Evolutionary conservation across 2,888 invertebrate genomes (phyloP).

Genomic region (Trilocha varians): DNA sequence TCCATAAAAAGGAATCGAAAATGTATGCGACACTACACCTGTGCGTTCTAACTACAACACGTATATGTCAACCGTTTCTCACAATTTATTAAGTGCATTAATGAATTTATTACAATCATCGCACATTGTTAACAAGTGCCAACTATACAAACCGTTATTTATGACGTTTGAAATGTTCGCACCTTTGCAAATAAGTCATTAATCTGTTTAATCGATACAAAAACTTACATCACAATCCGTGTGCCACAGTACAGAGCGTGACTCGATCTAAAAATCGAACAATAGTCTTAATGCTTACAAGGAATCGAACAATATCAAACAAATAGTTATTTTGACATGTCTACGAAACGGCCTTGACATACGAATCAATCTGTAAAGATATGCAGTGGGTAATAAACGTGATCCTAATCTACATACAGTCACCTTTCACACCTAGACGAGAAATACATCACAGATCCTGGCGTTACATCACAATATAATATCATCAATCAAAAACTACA

Average conservation of each 20-base stretch:
- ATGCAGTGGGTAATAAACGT: slow-evolving; percentile 38
- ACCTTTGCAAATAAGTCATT: slow-evolving; percentile 31
- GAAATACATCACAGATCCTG: slow-evolving; percentile 37
- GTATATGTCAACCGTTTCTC: slow-evolving; percentile 59
- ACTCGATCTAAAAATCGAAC: slow-evolving; percentile 42
- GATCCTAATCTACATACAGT: slow-evolving; percentile 63
- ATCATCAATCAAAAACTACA: slow-evolving; percentile 56
- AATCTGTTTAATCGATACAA: slow-evolving; percentile 12
- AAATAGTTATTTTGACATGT: slow-evolving; percentile 42
- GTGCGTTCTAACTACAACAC: too few relatives aligned
- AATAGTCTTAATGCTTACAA: slow-evolving; percentile 18
- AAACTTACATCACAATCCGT: slow-evolving; percentile 10
- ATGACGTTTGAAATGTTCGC: slow-evolving; percentile 27
- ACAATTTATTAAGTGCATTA: slow-evolving; percentile 47
- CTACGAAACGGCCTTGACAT: slow-evolving; percentile 55
- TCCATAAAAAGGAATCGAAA: slow-evolving; percentile 21
- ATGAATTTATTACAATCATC: slow-evolving; percentile 29
- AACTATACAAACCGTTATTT: slow-evolving; percentile 18
- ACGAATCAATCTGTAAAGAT: slow-evolving; percentile 40
- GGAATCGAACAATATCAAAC: slow-evolving; percentile 28
- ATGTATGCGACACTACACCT: slow-evolving; percentile 17
- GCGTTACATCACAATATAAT: slow-evolving; percentile 44
- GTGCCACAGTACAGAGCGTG: slow-evolving; percentile 24
- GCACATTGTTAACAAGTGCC: slow-evolving; percentile 17
- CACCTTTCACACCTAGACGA: slow-evolving; percentile 52